A percentile compares a stretch with the other conserved stretches of the same genome.
These are phyloP conservation scores for Cacatua alba DNA, from an alignment of 2,113 vertebrate species.

Conservation along the genomic window DNA sequence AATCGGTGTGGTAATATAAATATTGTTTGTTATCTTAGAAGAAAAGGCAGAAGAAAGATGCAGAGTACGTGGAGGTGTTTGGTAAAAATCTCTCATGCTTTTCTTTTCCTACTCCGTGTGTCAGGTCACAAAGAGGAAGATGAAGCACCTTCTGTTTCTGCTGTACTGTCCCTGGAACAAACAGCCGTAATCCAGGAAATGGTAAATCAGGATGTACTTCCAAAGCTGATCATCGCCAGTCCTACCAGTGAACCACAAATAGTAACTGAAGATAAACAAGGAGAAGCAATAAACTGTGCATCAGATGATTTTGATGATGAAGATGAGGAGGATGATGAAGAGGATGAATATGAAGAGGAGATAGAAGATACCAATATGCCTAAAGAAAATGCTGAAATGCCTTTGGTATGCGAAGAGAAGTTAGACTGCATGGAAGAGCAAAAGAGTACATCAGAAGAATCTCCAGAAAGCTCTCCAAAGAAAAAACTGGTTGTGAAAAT, in stretches of 20 bases:
- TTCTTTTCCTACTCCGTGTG: not conserved
- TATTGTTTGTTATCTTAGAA: fast-evolving
- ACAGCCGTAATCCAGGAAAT: conserved; percentile 73
- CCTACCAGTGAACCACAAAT: conserved; percentile 52
- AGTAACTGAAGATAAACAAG: conserved; percentile 69
- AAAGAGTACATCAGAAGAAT: conserved; percentile 63
- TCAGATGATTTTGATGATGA: conserved; percentile 72
- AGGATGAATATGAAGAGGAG: conserved; percentile 72
- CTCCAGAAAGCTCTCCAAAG: conserved; percentile 72
- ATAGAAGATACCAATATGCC: conserved; percentile 46
- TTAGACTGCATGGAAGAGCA: conserved; percentile 76
- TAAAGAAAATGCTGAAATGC: conserved; percentile 62
- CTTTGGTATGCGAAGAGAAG: conserved; percentile 75
- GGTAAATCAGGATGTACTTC: conserved; percentile 66
- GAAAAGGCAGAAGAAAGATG: not conserved
- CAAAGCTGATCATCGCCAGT: conserved; percentile 53
- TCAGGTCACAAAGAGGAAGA: conserved; percentile 81
- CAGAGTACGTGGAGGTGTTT: not conserved
- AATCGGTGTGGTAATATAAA: not conserved
- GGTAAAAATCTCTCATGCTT: not conserved
- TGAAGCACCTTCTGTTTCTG: conserved; percentile 65
- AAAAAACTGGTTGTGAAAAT: conserved; percentile 43
- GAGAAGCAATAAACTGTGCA: conserved; percentile 42
- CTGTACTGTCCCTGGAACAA: conserved; percentile 74
- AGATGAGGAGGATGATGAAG: conserved; percentile 70